Percentiles rank a stretch among this genome's conserved stretches.
Conservation (phyloP, 1,140 invertebrate species). For the Zaprionus ornatus region DNA sequence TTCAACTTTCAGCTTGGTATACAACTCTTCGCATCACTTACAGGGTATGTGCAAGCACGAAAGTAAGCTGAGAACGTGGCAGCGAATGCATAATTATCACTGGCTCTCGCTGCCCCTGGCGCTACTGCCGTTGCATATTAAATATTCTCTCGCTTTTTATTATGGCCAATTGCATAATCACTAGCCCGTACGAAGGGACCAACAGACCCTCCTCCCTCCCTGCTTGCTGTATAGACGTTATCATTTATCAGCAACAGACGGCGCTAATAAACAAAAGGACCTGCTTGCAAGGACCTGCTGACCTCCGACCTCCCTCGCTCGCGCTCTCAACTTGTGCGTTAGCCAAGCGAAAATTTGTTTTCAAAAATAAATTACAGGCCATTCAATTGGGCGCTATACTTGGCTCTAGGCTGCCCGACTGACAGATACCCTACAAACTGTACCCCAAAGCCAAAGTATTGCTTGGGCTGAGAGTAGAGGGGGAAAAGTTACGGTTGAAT, state of each 20-base stretch:
- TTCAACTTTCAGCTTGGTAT: background rate
- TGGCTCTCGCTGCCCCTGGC: conserved; percentile 16
- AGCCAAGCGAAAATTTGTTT: background rate
- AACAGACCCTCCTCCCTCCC: background rate
- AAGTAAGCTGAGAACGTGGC: conserved; percentile 8
- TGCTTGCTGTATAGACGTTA: conserved; percentile 9
- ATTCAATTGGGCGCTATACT: background rate
- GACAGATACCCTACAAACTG: background rate
- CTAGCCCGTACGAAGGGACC: background rate
- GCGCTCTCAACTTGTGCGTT: background rate
- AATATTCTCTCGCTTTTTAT: conserved; percentile 5
- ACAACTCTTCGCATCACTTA: background rate
- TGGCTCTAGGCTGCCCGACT: background rate
- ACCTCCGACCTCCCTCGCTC: background rate
- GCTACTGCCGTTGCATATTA: conserved; percentile 10
- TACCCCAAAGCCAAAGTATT: too few relatives aligned
- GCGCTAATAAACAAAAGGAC: conserved; percentile 39
- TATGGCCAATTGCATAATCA: conserved; percentile 45
- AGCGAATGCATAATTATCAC: conserved; percentile 56
- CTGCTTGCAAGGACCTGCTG: conserved; percentile 1
- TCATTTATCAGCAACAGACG: conserved; percentile 35
- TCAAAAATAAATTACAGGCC: conserved; percentile 9
- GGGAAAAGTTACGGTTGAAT: too few relatives aligned
- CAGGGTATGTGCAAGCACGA: conserved; percentile 1
- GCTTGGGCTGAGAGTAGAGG: too few relatives aligned